Evolutionary conservation across 2,888 invertebrate species (phyloP).

Genomic region (Theretra japonica): DNA sequence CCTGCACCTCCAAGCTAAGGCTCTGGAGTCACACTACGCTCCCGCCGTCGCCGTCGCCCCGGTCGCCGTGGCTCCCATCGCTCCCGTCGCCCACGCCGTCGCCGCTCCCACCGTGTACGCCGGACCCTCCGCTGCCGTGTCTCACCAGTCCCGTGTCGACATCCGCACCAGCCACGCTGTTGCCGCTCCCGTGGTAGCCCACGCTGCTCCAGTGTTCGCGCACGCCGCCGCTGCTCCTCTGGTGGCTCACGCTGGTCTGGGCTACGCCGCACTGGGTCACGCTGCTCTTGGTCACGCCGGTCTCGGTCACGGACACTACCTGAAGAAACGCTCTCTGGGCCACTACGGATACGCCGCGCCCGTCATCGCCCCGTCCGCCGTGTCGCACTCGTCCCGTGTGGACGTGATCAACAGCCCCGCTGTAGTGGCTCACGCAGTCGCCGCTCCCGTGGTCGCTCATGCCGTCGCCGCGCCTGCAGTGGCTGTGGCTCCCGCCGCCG

Average conservation of each 20-base stretch:
- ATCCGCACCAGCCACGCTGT: constrained; percentile 54
- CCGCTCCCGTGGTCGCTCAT: constrained; percentile 41
- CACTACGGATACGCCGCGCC: constrained; percentile 58
- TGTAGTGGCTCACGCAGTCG: constrained; percentile 50
- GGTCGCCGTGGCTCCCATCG: constrained; percentile 40
- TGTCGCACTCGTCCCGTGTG: constrained; percentile 71
- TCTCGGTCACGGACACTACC: constrained; percentile 48
- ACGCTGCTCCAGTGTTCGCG: constrained; percentile 43
- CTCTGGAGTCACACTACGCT: constrained; percentile 66
- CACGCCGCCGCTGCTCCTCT: constrained; percentile 56
- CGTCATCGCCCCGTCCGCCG: constrained; percentile 57
- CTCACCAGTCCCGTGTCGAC: constrained; percentile 66
- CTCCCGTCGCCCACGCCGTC: constrained; percentile 46
- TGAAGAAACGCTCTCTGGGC: constrained; percentile 63
- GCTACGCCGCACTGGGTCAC: constrained; percentile 42
- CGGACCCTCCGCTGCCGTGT: constrained; percentile 55
- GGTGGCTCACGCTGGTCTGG: constrained; percentile 52
- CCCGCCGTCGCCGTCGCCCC: constrained; percentile 48
- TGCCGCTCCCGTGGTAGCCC: constrained; percentile 39
- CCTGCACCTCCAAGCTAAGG: constrained; percentile 79
- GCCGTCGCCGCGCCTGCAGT: constrained; percentile 48
- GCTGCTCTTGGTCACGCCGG: constrained; percentile 57
- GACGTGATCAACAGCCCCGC: constrained; percentile 62
- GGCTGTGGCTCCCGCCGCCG: constrained; percentile 48
- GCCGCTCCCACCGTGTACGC: constrained; percentile 45